These are phyloP conservation scores for Zaprionus africanus DNA, from an alignment of 1,140 invertebrate genomes.

Conservation along the genomic window DNA sequence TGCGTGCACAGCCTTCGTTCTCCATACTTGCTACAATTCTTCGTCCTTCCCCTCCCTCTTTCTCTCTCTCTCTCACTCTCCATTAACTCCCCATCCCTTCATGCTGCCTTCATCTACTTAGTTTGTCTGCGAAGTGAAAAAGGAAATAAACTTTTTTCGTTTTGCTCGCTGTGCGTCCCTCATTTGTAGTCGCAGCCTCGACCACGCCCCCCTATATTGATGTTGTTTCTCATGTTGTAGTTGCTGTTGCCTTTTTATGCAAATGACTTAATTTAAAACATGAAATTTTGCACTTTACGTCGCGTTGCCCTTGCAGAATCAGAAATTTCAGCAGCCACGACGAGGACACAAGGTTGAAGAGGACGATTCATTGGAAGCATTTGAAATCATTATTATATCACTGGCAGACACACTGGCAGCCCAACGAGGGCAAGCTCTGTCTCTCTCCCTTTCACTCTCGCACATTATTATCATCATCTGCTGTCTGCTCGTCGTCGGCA, in stretches of 20 bases:
- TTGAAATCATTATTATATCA: conserved; percentile 74
- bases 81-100: neutral
- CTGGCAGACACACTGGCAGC: conserved; percentile 37
- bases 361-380: conserved; percentile 56
- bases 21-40: too few relatives aligned
- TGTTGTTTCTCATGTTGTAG: conserved; percentile 8
- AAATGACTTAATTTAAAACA: conserved; percentile 81
- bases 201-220: conserved; percentile 4
- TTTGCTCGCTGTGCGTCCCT: conserved; percentile 1
- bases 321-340: conserved; percentile 21
- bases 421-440: neutral
- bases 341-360: conserved; percentile 5
- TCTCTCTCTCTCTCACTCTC: too few relatives aligned
- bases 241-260: conserved; percentile 54
- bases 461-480: conserved; percentile 32
- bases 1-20: conserved; percentile 12
- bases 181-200: conserved; percentile 36
- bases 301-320: neutral
- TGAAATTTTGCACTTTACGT: conserved; percentile 54
- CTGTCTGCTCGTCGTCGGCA: conserved; percentile 35
- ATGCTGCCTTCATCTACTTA: neutral
- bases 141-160: conserved; percentile 15
- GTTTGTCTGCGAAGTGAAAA: conserved; percentile 4
- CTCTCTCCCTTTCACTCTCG: neutral
- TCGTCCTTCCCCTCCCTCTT: neutral